Conservation (phyloP, 2,113 vertebrate genomes). For the Stigmatopora argus region DNA sequence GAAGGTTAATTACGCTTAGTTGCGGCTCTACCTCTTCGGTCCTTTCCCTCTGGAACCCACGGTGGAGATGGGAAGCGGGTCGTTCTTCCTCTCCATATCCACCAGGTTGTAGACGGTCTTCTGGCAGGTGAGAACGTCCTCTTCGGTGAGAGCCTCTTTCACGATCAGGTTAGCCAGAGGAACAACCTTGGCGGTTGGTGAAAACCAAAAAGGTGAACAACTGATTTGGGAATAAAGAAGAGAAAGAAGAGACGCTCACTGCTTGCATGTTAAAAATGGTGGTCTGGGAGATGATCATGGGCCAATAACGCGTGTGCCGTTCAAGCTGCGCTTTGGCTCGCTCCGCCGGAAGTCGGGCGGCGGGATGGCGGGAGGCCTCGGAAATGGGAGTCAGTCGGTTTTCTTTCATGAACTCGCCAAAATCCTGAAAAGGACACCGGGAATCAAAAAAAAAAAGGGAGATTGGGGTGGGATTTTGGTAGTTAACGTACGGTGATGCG, state of each 20-base stretch:
- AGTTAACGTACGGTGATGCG: conserved; percentile 84
- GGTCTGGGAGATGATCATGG: conserved; percentile 99
- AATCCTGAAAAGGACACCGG: conserved; percentile 78
- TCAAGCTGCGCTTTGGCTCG: conserved; percentile 93
- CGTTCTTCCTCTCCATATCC: conserved; percentile 98
- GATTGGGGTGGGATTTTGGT: background rate
- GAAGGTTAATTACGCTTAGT: too few species aligned
- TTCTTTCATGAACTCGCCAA: conserved; percentile 99
- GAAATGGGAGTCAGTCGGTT: conserved; percentile 91
- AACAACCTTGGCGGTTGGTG: conserved; percentile 76
- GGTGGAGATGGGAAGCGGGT: conserved; percentile 95
- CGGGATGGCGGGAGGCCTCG: conserved; percentile 78
- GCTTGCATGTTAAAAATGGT: conserved; percentile 99
- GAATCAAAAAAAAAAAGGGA: rapidly evolving
- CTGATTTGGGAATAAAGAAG: background rate
- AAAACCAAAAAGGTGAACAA: conserved; percentile 6
- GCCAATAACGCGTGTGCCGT: conserved; percentile 96
- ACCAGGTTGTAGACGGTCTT: conserved; percentile 97
- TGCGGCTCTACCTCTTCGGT: conserved; percentile 81
- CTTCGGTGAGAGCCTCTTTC: conserved; percentile 89
- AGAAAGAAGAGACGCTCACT: conserved; percentile 65
- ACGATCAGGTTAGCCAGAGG: conserved; percentile 94
- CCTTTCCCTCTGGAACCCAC: conserved; percentile 97
- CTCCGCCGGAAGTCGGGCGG: conserved; percentile 80
- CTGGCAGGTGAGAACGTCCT: conserved; percentile 95